Evolutionary conservation across 2,797 vertebrate species (phyloP).

Genomic region (Nasua narica): DNA sequence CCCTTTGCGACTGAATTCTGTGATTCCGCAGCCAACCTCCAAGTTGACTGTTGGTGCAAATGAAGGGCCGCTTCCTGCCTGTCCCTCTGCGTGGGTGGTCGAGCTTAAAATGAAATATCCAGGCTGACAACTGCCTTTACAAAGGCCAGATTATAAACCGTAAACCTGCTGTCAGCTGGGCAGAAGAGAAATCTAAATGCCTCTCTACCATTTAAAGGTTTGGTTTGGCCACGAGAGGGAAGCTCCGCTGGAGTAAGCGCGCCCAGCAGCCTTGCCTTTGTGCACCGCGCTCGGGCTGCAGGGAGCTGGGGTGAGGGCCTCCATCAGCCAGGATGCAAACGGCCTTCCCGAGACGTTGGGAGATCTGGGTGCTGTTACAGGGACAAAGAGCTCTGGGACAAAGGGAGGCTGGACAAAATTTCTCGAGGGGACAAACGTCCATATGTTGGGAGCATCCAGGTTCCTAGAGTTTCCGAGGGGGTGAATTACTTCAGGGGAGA

Average conservation of each 20-base stretch:
- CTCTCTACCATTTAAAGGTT: slow-evolving; percentile 84
- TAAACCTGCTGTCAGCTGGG: slow-evolving; percentile 92
- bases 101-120: slow-evolving; percentile 89
- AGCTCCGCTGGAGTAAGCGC: slow-evolving; percentile 73
- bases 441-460: neutral
- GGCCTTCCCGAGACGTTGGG: slow-evolving; percentile 73
- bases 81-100: slow-evolving; percentile 94
- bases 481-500: slow-evolving; percentile 51
- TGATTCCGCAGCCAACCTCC: slow-evolving; percentile 85
- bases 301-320: slow-evolving; percentile 77
- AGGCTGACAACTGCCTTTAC: slow-evolving; percentile 94
- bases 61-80: slow-evolving; percentile 86
- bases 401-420: slow-evolving; percentile 26
- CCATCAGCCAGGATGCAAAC: slow-evolving; percentile 78
- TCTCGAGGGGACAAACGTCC: slow-evolving; percentile 52
- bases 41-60: slow-evolving; percentile 81
- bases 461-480: slow-evolving; percentile 57
- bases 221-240: slow-evolving; percentile 82
- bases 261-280: slow-evolving; percentile 77
- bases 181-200: slow-evolving; percentile 85
- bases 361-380: slow-evolving; percentile 77
- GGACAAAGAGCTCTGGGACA: slow-evolving; percentile 75
- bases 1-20: slow-evolving; percentile 86
- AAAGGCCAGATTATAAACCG: slow-evolving; percentile 94
- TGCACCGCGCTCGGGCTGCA: slow-evolving; percentile 78